phyloP scores from a whole-genome alignment of 37 sponge, comb jelly and placozoan genomes.

The Hexactinellida sp. region DNA sequence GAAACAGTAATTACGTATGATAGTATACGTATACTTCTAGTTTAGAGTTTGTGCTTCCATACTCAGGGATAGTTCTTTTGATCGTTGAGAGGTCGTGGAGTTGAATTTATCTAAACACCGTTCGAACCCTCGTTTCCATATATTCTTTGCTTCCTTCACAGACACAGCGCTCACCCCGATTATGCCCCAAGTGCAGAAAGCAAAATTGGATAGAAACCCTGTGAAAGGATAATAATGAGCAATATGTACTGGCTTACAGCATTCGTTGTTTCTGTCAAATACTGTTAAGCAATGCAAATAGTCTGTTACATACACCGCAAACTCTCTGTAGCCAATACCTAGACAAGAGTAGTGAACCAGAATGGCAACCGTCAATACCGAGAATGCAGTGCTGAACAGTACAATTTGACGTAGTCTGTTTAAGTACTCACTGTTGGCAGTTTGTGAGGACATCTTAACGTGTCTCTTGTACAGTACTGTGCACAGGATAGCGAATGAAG shows the following conservation, averaged over 20 bases:
- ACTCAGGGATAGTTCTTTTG: too few relatives aligned
- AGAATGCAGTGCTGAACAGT: neutral
- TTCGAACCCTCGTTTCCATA: neutral
- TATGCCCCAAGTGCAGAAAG: neutral
- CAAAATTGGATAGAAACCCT: neutral
- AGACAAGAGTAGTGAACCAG: neutral
- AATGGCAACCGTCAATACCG: neutral
- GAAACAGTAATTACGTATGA: too few relatives aligned
- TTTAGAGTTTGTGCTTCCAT: too few relatives aligned
- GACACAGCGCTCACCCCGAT: neutral
- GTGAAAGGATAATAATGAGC: neutral
- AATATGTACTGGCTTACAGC: neutral
- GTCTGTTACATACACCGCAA: neutral
- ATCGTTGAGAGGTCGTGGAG: too few relatives aligned
- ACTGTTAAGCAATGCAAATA: slow-evolving; percentile 8
- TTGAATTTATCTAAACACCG: neutral
- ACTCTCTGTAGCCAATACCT: neutral
- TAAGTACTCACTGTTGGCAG: neutral
- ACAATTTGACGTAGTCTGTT: neutral
- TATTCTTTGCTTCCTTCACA: neutral
- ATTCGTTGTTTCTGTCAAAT: neutral
- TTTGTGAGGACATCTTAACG: neutral
- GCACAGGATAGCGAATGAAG: neutral
- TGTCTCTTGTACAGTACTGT: neutral
- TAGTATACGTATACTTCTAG: too few relatives aligned